Evolutionary conservation across 2,113 vertebrate species (phyloP), one percentile per base, ranked within the genome.

Genomic region (Anhinga rufa): DNA sequence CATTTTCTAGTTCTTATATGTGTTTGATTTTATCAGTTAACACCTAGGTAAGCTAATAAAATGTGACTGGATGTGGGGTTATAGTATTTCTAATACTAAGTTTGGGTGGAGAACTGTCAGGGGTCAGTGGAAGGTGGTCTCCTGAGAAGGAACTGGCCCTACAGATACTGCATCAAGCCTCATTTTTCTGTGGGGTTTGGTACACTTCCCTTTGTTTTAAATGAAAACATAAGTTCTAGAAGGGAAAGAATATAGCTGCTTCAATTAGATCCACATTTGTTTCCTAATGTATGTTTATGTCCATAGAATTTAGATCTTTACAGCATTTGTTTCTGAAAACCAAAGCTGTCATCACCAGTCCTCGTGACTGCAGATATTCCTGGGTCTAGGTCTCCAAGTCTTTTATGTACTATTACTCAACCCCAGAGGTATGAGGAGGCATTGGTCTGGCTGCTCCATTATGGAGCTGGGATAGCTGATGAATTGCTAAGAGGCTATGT

Each of bases 181-280:
- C 1, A 1, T 70, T 29, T 1, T 21, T 48, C 18, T 34, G 36
- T 49, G 57, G 32, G 29, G 4, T 48, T 89, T 77, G 55, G 40
- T 55, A 34, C 1, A 0, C 74, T 81, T 75, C 71, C 29, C 62
- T 42, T 68, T 0, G 0, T 54, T 58, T 44, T 31, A 49, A 78
- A 38, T 69, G 11, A 87, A 64, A 28, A 75, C 11, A 34, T 44
- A 90, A 29, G 20, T 72, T 70, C 46, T 72, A 62, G 65, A 44
- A 57, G 48, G 38, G 64, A 83, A 93, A 60, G 77, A 95, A 89
- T 61, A 54, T 17, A 32, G 34, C 38, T 81, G 16, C 36, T 42
- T 87, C 52, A 88, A 91, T 70, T 55, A 72, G 66, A 90, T 82
- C 90, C 82, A 66, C 26, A 48, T 92, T 94, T 90, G 66, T 86